Evolutionary conservation across 2,888 invertebrate genomes (phyloP), one percentile per base, ranked within the genome.

Genomic region (Hypolimnas misippus): DNA sequence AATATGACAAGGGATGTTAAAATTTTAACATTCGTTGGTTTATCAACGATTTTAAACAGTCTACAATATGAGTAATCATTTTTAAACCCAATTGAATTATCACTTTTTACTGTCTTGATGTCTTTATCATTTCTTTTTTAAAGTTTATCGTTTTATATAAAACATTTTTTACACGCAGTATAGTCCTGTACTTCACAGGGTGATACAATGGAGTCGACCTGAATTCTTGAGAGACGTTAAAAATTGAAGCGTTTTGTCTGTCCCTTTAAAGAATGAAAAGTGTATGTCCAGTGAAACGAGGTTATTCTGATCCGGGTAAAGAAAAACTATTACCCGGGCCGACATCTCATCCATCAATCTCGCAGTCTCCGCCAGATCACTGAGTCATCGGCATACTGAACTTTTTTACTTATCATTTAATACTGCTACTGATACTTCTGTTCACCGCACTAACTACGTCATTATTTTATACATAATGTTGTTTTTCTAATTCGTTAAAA

Each of bases 331-430:
- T 44, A 46, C 16, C 19, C 29, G 42, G 19, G 25, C 21, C 42
- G 42, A 31, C 25, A 57, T 42, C 35, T 19, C 42, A 62, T 57
- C 62, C 21, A 62, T 62, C 52, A 53, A 62, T 57, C 57, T 46
- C 17, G 19, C 31, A 57, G 51, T 62, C 51, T 25, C 53, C 44
- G 29, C 19, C 55, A 62, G 57, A 62, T 40, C 57, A 53, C 57
- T 49, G 38, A 53, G 29, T 29, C 19, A 57, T 52, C 10, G 53
- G 19, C 44, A 42, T 19, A 49, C 59, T 16, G 21, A 21, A 21
- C 52, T n/a, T 35, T 52, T 35, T 44, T 33, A 52, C 25, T 53
- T n/a, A 40, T 38, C 31, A 40, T n/a, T 3, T 40, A 31, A 50
- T n/a, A n/a, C n/a, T n/a, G n/a, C n/a, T n/a, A n/a, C n/a, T n/a